Evolutionary conservation across 2,113 vertebrate species (phyloP).

Genomic region (Dryoscopus gambensis): DNA sequence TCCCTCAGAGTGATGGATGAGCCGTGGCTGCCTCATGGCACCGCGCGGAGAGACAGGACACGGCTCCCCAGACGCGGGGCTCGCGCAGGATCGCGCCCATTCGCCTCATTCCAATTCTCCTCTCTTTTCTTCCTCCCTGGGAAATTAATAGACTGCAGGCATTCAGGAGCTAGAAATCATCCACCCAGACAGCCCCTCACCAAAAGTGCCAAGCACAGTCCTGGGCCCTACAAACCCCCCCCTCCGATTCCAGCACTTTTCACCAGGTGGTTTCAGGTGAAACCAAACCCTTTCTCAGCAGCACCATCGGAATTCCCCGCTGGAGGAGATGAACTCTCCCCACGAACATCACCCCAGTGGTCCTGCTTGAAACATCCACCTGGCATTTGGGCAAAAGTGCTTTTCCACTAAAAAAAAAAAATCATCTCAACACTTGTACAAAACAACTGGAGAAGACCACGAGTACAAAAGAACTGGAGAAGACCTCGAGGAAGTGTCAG

Average conservation of each 20-base stretch:
- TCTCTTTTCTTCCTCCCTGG: background rate
- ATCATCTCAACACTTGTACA: rapidly evolving
- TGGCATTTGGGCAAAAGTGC: background rate
- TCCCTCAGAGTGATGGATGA: slow-evolving; percentile 52
- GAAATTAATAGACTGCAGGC: background rate
- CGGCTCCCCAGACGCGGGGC: background rate
- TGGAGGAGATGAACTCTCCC: background rate
- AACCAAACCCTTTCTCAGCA: background rate
- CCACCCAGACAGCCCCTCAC: background rate
- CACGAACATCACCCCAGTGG: background rate
- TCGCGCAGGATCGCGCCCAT: background rate
- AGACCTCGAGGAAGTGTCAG: background rate
- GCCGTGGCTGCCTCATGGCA: slow-evolving; percentile 16
- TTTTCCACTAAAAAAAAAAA: background rate
- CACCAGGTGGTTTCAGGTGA: background rate
- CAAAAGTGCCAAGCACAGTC: background rate
- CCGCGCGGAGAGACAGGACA: background rate
- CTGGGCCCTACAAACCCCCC: background rate
- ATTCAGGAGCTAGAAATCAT: background rate
- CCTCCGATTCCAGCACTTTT: background rate
- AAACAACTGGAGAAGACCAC: background rate
- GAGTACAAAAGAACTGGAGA: background rate
- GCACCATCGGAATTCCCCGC: background rate
- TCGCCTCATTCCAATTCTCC: background rate
- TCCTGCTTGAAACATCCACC: background rate